A percentile compares a stretch with the other conserved stretches of the same genome.
Conservation (phyloP, 2,888 invertebrate genomes). For the Andrena fulva region DNA sequence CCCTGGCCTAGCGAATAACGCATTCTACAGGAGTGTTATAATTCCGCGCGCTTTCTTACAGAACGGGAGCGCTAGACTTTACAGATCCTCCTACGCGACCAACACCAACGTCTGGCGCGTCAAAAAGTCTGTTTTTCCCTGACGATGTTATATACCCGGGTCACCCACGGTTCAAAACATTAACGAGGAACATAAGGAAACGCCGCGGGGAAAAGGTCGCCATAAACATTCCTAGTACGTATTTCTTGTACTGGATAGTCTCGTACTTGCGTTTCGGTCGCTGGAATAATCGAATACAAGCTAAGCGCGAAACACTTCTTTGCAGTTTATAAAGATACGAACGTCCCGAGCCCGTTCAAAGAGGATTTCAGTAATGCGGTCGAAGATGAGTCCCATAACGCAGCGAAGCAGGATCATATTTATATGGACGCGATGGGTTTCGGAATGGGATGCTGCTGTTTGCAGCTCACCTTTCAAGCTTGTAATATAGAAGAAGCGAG, state of each 20-base stretch:
- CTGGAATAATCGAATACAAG: not conserved
- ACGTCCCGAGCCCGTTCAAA: constrained; percentile 93
- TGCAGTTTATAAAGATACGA: constrained; percentile 94
- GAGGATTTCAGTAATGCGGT: constrained; percentile 87
- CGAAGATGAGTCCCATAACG: constrained; percentile 89
- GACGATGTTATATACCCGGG: constrained; percentile 97
- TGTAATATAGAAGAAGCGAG: constrained; percentile 98
- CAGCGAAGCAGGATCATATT: constrained; percentile 94
- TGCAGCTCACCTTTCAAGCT: constrained; percentile 98
- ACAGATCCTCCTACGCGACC: constrained; percentile 93
- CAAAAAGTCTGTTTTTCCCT: constrained; percentile 95
- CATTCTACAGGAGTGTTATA: not conserved
- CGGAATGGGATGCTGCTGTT: constrained; percentile 99
- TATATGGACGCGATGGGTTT: constrained; percentile 99
- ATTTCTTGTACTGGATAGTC: constrained; percentile 13
- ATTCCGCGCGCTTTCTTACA: constrained; percentile 81
- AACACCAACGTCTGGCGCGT: constrained; percentile 90
- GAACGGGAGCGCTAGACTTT: constrained; percentile 95
- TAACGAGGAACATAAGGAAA: constrained; percentile 96
- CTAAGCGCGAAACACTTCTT: constrained; percentile 62
- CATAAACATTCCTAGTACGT: constrained; percentile 97
- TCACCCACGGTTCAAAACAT: constrained; percentile 97
- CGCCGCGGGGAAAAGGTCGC: constrained; percentile 97
- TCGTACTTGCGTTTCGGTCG: not conserved
- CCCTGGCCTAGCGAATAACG: not conserved